Conservation (phyloP, 2,888 invertebrate genomes). For the Stictocephala bisonia region DNA sequence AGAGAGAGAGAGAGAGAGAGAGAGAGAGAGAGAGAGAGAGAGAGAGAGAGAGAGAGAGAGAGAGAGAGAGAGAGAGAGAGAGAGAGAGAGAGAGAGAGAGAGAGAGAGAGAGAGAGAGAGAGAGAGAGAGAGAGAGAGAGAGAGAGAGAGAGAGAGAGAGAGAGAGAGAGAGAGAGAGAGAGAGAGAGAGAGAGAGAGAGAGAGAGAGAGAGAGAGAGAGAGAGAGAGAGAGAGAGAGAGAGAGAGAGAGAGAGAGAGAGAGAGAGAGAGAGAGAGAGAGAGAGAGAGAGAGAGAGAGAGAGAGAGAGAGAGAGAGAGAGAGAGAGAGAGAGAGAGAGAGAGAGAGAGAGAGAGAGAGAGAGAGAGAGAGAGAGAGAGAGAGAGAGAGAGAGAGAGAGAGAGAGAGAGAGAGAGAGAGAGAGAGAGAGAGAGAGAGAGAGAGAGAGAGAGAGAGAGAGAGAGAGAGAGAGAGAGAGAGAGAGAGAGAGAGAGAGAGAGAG, state of each 20-base stretch:
- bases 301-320: constrained; percentile 5
- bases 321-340: background rate
- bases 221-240: constrained; percentile 9
- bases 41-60: background rate
- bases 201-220: constrained; percentile 16
- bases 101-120: constrained; percentile 24
- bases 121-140: constrained; percentile 5
- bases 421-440: constrained; percentile 21
- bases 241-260: background rate
- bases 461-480: constrained; percentile 21
- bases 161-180: constrained; percentile 5
- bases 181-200: constrained; percentile 24
- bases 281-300: constrained; percentile 24
- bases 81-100: constrained; percentile 24
- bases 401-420: constrained; percentile 24
- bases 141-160: constrained; percentile 24
- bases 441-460: constrained; percentile 21
- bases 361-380: constrained; percentile 21
- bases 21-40: constrained; percentile 16
- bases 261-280: constrained; percentile 12
- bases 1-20: background rate
- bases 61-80: constrained; percentile 24
- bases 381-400: constrained; percentile 5
- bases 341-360: constrained; percentile 12
- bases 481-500: constrained; percentile 19